Conservation (phyloP, 2,797 vertebrate genomes). For the Todus mexicanus region DNA sequence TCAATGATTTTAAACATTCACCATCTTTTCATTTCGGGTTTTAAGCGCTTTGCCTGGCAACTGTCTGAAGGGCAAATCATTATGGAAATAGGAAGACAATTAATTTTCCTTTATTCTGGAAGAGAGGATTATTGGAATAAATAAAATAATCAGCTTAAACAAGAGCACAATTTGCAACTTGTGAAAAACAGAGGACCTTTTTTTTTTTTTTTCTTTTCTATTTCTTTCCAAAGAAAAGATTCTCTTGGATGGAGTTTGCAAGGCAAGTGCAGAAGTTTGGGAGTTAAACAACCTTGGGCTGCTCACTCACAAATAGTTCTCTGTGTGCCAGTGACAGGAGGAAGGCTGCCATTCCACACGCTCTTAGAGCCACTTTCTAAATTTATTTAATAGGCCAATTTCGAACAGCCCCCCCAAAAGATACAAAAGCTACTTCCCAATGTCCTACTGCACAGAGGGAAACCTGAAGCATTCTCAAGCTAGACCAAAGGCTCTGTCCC, state of each 20-base stretch:
- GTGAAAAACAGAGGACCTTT: not conserved
- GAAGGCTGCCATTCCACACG: not conserved
- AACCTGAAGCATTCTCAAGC: not conserved
- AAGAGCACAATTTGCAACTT: conserved; percentile 20
- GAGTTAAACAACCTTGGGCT: conserved; percentile 32
- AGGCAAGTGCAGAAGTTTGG: not conserved
- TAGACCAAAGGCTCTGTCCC: not conserved
- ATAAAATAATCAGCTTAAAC: conserved; percentile 71
- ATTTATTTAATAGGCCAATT: not conserved
- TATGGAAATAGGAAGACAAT: conserved; percentile 41
- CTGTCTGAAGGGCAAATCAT: conserved; percentile 56
- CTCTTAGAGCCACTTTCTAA: not conserved
- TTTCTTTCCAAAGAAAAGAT: not conserved
- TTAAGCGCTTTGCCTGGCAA: conserved; percentile 44
- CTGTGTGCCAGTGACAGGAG: not conserved
- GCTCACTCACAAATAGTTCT: not conserved
- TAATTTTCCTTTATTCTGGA: conserved; percentile 51
- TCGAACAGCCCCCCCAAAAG: not conserved
- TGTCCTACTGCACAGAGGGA: not conserved
- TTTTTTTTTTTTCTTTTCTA: not conserved
- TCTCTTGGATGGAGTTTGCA: not conserved
- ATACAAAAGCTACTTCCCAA: not conserved
- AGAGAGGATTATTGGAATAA: conserved; percentile 63
- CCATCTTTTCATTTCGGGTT: conserved; percentile 40
- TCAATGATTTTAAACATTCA: conserved; percentile 16